These are phyloP conservation scores for Conus betulinus DNA, from an alignment of 1,140 invertebrate genomes.

Conservation along the genomic window DNA sequence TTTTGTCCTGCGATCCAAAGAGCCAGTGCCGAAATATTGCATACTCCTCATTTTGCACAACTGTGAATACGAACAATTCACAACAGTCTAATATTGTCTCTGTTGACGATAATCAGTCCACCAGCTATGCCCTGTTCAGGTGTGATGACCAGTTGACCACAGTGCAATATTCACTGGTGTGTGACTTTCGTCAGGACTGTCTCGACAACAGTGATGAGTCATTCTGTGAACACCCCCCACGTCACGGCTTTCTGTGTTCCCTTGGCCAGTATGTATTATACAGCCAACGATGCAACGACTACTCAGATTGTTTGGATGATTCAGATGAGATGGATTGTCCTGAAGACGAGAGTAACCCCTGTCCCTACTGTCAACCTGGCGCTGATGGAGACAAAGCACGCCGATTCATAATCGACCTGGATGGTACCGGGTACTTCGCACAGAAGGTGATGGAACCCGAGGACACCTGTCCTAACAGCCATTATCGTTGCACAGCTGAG, in stretches of 20 bases:
- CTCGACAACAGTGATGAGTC: not conserved
- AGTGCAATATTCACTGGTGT: conserved; percentile 16
- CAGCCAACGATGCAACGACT: not conserved
- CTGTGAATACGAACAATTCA: not conserved
- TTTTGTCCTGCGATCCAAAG: conserved; percentile 2
- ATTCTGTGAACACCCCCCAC: not conserved
- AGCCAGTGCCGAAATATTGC: not conserved
- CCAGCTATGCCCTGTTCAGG: not conserved
- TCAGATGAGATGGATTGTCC: not conserved
- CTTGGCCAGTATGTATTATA: not conserved
- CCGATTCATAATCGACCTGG: not conserved
- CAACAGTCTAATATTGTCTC: not conserved
- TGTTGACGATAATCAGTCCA: not conserved
- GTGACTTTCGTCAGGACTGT: conserved; percentile 20
- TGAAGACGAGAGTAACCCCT: not conserved
- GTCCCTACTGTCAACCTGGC: not conserved
- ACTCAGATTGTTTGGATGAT: conserved; percentile 6
- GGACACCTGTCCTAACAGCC: not conserved
- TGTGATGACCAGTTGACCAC: not conserved
- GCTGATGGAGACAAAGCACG: not conserved
- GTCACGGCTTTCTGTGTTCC: not conserved
- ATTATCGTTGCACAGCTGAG: not conserved
- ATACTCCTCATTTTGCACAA: not conserved
- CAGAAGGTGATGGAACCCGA: not conserved
- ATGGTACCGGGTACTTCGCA: not conserved